These are phyloP conservation scores for Drosophila anomelani DNA, from an alignment of 2,888 invertebrate species.

Conservation along the genomic window DNA sequence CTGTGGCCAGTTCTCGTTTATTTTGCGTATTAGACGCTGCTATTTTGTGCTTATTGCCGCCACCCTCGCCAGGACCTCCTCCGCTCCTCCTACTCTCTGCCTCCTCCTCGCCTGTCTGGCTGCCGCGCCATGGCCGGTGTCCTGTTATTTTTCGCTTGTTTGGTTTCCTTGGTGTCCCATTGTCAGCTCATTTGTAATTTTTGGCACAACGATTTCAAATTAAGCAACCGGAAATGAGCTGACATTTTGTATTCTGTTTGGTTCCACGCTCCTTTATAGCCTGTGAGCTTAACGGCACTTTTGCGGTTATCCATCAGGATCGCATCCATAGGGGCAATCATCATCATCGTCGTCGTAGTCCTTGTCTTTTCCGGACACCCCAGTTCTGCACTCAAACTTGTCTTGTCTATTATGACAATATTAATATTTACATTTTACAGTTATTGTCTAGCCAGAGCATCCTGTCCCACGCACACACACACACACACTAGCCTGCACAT, in stretches of 20 bases:
- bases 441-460: constrained; percentile 66
- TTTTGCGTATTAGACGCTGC: constrained; percentile 81
- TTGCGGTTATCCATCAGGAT: constrained; percentile 37
- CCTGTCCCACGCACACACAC: constrained; percentile 36
- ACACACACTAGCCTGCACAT: not conserved
- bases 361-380: constrained; percentile 11
- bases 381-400: constrained; percentile 59
- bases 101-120: constrained; percentile 26
- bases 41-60: constrained; percentile 77
- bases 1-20: constrained; percentile 75
- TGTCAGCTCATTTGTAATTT: constrained; percentile 78
- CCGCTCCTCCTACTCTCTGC: not conserved
- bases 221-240: constrained; percentile 82
- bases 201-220: constrained; percentile 74
- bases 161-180: constrained; percentile 72
- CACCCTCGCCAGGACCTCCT: constrained; percentile 10
- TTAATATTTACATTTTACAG: constrained; percentile 80
- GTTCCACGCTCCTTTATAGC: constrained; percentile 11
- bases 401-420: constrained; percentile 80
- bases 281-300: constrained; percentile 26
- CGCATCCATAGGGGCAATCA: constrained; percentile 36
- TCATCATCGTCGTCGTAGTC: constrained; percentile 12
- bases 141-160: constrained; percentile 77
- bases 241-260: constrained; percentile 42
- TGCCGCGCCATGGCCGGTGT: constrained; percentile 56